phyloP scores from a whole-genome alignment of 2,113 vertebrate genomes.

The Peromyscus leucopus region DNA sequence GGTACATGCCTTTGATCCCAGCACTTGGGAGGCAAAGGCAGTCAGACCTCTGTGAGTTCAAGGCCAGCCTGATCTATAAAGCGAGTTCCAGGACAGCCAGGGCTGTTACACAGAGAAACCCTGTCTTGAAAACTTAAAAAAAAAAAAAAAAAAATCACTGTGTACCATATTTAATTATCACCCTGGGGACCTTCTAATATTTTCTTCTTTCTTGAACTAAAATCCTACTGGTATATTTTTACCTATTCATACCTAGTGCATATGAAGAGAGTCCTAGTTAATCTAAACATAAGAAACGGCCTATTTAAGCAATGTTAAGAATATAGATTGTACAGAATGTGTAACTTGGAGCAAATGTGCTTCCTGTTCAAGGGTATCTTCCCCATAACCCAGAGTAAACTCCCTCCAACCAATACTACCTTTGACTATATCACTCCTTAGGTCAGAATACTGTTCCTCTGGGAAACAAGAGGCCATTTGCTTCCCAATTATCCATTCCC shows the following conservation, averaged over 20 bases:
- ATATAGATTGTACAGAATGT: not conserved
- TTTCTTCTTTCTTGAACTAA: slow-evolving; percentile 19
- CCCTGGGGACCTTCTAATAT: not conserved
- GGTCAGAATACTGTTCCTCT: slow-evolving; percentile 17
- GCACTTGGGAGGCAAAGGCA: no score
- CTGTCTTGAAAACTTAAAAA: not conserved
- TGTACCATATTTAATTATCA: not conserved
- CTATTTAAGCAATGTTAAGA: not conserved
- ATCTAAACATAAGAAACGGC: not conserved
- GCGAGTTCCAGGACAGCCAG: not conserved
- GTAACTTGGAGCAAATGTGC: not conserved
- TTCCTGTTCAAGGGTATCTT: not conserved
- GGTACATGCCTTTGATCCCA: no score
- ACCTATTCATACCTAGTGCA: not conserved
- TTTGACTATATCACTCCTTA: not conserved
- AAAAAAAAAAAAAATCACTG: slow-evolving; percentile 1
- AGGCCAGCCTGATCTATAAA: no score
- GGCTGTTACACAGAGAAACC: not conserved
- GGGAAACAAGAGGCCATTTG: not conserved
- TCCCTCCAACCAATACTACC: not conserved
- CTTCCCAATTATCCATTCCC: not conserved
- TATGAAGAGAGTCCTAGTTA: not conserved
- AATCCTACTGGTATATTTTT: slow-evolving; percentile 17
- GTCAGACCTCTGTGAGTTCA: not conserved
- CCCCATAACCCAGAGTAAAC: not conserved